phyloP scores from a whole-genome alignment of 2,888 invertebrate species.

The Drosophila mettleri region DNA sequence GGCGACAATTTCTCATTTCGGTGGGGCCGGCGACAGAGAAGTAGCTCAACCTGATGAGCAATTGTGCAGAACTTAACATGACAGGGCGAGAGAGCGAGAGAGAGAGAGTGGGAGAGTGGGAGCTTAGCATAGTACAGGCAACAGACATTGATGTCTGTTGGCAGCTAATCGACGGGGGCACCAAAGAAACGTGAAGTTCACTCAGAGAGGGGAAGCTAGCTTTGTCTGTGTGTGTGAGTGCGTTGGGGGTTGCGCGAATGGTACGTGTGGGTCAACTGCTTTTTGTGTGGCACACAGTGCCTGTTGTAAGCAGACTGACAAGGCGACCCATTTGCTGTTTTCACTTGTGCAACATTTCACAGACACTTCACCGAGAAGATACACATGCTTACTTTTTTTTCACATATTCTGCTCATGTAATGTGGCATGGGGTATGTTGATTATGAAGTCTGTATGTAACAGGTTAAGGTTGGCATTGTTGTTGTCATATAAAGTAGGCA shows the following conservation, averaged over 20 bases:
- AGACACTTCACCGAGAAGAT: slow-evolving; percentile 59
- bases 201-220: not conserved
- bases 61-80: slow-evolving; percentile 62
- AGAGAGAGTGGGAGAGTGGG: not conserved
- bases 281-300: slow-evolving; percentile 40
- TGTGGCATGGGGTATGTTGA: not conserved
- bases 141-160: slow-evolving; percentile 70
- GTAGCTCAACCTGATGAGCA: slow-evolving; percentile 64
- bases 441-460: not conserved
- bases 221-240: not conserved
- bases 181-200: slow-evolving; percentile 45
- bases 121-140: slow-evolving; percentile 9
- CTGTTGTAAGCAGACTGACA: slow-evolving; percentile 57
- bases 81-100: not conserved
- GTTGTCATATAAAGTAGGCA: too few species aligned
- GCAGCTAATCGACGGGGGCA: slow-evolving; percentile 68
- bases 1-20: slow-evolving; percentile 70
- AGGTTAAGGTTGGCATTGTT: not conserved
- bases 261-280: slow-evolving; percentile 26
- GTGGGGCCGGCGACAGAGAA: slow-evolving; percentile 23
- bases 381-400: slow-evolving; percentile 31
- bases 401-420: not conserved
- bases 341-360: slow-evolving; percentile 77
- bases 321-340: slow-evolving; percentile 78
- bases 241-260: slow-evolving; percentile 2